Evolutionary conservation across 2,888 invertebrate species (phyloP), one percentile per base, ranked within the genome.

Genomic region (Euclidia mi): DNA sequence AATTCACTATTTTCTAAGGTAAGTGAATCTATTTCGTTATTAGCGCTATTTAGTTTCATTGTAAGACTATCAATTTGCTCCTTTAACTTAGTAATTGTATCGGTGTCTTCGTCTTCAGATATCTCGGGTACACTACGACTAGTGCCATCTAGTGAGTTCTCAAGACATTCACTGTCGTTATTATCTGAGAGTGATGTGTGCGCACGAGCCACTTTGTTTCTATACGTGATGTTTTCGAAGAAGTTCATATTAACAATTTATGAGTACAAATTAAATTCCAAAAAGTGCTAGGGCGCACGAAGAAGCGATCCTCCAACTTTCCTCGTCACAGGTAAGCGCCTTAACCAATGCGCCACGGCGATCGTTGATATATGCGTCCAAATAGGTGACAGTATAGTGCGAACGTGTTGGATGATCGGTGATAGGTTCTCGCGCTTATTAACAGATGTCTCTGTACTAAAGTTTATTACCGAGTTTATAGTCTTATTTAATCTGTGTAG

Each of bases 81-180:
- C n/a, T n/a, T 20, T 11, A 41, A 14, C 18, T 3, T 20, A 15
- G 15, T 42, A 25, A 31, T 46, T 34, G 14, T 38, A 12, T 41
- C 28, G 14, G 18, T 29, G 9, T 42, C 42, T 42, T 42, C 42
- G 14, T 42, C 42, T 14, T 42, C 42, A 2, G 42, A 42, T 28
- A 20, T 25, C 15, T 37, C 11, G 20, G 43, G 28, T 15, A 42
- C 25, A 15, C 42, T 42, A 2, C 15, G 34, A 35, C 14, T 35
- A 35, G 34, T 35, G 14, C 7, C 14, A 14, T 35, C 14, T 35
- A 35, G 34, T 14, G 34, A 6, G 14, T 15, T 4, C 2, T 35
- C 15, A 2, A 14, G 14, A 9, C 34, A 35, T 15, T 15, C 15
- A 15, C 15, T 15, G 34, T 35, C 34, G 12, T 35, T 35, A 1